Evolutionary conservation across 2,797 vertebrate species (phyloP), one percentile per base, ranked within the genome.

Genomic region (Ctenochaetus hawaiiensis): DNA sequence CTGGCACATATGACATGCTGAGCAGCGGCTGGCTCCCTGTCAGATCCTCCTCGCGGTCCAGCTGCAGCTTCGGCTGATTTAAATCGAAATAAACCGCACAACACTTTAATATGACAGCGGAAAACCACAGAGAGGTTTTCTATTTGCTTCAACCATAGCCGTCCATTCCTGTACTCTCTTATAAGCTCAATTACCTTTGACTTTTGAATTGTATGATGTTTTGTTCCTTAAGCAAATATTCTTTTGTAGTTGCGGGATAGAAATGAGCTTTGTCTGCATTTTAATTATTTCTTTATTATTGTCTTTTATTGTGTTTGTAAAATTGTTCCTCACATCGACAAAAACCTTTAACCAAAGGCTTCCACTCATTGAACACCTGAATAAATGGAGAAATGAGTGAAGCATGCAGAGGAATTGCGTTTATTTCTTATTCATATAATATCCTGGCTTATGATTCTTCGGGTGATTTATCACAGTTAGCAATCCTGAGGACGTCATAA

Each of bases 1-100:
- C 69, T 87, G 88, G 78, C 84, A 77, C 74, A 80, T 59, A 71
- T 72, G 72, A 77, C 63, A 57, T 60, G 64, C 70, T 44, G 83
- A 75, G 75, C 67, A 61, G 69, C 2, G 41, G 66, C 67, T 85
- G 81, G 63, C 76, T 78, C n/a, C 13, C 60, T 14, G 61, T 83
- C 65, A 77, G 53, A 77, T 84, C 77, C 60, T 75, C 64, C 60
- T 59, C 51, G 30, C 43, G 13, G 51, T 84, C 68, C 78, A 66
- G 64, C 70, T 16, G 9, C 82, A 78, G 62, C 72, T 81, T 45
- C 30, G 49, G 39, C 60, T 73, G 63, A 84, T 86, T 74, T 56
- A 41, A 80, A 82, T 88, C 26, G 66, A 41, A 77, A 57, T 45
- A 57, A 83, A 71, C 54, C 16, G 45, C 45, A 57, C 57, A 54